Percentiles rank a stretch among this genome's conserved stretches.
Evolutionary conservation across 2,888 invertebrate genomes (phyloP).

Genomic region (Heliconius aoede): DNA sequence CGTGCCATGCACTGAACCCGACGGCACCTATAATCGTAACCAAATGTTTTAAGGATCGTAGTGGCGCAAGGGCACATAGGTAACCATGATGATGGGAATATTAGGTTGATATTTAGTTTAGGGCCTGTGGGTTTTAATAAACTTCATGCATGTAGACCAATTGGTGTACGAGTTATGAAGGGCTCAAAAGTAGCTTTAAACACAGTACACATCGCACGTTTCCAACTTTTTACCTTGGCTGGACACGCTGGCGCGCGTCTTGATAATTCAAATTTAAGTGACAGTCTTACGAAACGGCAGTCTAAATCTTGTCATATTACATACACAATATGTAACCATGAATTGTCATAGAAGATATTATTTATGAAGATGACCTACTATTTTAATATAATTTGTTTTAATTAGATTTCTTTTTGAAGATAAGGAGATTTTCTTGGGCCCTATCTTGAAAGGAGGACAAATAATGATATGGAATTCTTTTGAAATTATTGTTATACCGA

Average conservation of each 20-base stretch:
- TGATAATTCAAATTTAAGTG: conserved; percentile 11
- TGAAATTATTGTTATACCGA: not conserved
- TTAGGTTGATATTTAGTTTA: too few relatives aligned
- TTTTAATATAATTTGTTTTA: conserved; percentile 10
- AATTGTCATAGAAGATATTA: conserved; percentile 17
- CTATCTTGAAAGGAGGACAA: conserved; percentile 10
- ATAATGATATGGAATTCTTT: not conserved
- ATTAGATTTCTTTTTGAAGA: not conserved
- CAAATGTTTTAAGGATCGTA: too few relatives aligned
- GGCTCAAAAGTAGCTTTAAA: too few relatives aligned
- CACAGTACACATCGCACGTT: too few relatives aligned
- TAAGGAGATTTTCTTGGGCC: not conserved
- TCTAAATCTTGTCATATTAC: conserved; percentile 2
- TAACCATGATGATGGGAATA: too few relatives aligned
- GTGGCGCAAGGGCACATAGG: too few relatives aligned
- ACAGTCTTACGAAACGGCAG: conserved; percentile 7
- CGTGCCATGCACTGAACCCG: too few relatives aligned
- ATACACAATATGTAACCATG: not conserved
- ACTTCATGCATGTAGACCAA: too few relatives aligned
- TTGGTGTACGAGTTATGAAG: too few relatives aligned
- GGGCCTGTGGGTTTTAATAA: too few relatives aligned
- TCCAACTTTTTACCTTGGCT: too few relatives aligned
- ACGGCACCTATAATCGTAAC: too few relatives aligned
- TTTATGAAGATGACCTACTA: conserved; percentile 31
- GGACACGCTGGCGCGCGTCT: not conserved